phyloP scores from a whole-genome alignment of 2,888 invertebrate species.

The Sinelater perroti region DNA sequence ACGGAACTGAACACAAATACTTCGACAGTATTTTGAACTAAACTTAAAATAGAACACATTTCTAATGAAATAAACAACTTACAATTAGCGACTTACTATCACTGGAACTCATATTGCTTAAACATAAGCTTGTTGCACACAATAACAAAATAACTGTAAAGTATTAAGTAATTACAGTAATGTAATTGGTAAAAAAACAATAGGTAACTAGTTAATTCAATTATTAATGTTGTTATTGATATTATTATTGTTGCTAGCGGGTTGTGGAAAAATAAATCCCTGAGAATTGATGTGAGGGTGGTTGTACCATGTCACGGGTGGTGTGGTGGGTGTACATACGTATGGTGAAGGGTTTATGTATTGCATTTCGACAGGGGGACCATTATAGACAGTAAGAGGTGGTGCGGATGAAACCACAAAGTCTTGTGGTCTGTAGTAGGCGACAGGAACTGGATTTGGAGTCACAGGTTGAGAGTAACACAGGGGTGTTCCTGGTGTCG shows the following conservation, averaged over 20 bases:
- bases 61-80: background rate
- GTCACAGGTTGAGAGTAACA: conserved; percentile 33
- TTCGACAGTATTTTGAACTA: too few species aligned
- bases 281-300: conserved; percentile 45
- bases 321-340: conserved; percentile 43
- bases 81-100: background rate
- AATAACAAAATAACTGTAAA: background rate
- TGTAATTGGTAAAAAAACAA: background rate
- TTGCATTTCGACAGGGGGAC: conserved; percentile 40
- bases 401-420: conserved; percentile 33
- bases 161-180: background rate
- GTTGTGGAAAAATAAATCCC: conserved; percentile 47
- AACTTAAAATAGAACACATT: too few species aligned
- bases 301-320: conserved; percentile 41
- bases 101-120: background rate
- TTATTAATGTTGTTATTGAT: background rate
- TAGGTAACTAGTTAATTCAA: background rate
- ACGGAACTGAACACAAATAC: too few species aligned
- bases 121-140: background rate
- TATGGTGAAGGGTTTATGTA: conserved; percentile 40
- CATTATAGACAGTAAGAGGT: conserved; percentile 40
- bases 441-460: conserved; percentile 6
- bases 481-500: conserved; percentile 39
- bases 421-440: conserved; percentile 29
- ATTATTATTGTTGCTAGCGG: conserved; percentile 7